A percentile compares a stretch with the other conserved stretches of the same genome.
Conservation (phyloP, 1,140 invertebrate species). For the Caenorhabditis elegans region DNA sequence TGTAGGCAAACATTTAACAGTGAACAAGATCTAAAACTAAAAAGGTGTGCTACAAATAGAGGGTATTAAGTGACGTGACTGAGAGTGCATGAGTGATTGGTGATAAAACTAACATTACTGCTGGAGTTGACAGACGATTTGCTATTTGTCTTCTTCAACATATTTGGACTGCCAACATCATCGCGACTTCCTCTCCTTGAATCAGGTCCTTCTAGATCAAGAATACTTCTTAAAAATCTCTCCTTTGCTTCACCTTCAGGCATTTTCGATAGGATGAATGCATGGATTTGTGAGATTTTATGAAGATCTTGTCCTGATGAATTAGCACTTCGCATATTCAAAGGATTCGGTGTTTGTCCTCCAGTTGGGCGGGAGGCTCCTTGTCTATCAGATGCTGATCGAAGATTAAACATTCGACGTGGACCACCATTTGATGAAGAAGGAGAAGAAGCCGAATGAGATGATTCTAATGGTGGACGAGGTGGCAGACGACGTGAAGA, state of each 20-base stretch:
- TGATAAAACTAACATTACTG: conserved; percentile 12
- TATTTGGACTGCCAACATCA: conserved; percentile 6
- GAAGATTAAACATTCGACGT: conserved; percentile 6
- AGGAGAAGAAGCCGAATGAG: conserved; percentile 18
- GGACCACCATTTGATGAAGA: neutral
- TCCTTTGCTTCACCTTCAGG: conserved; percentile 56
- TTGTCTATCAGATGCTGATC: conserved; percentile 4
- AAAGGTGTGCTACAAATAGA: too few species aligned
- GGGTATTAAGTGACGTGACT: too few species aligned
- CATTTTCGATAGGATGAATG: conserved; percentile 54
- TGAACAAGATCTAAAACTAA: too few species aligned
- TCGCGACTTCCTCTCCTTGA: conserved; percentile 5
- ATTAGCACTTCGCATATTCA: conserved; percentile 15
- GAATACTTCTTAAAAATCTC: conserved; percentile 54
- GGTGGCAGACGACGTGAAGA: conserved; percentile 17
- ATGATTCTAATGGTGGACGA: conserved; percentile 34
- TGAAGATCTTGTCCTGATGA: neutral
- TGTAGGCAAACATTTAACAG: too few species aligned
- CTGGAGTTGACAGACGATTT: conserved; percentile 12
- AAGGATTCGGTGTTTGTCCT: neutral
- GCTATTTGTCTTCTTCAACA: neutral
- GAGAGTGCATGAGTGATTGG: too few species aligned
- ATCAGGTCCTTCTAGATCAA: conserved; percentile 53
- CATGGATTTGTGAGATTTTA: conserved; percentile 52
- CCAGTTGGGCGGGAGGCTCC: neutral